Conservation (phyloP, 2,113 vertebrate species). For the Miniopterus natalensis region DNA sequence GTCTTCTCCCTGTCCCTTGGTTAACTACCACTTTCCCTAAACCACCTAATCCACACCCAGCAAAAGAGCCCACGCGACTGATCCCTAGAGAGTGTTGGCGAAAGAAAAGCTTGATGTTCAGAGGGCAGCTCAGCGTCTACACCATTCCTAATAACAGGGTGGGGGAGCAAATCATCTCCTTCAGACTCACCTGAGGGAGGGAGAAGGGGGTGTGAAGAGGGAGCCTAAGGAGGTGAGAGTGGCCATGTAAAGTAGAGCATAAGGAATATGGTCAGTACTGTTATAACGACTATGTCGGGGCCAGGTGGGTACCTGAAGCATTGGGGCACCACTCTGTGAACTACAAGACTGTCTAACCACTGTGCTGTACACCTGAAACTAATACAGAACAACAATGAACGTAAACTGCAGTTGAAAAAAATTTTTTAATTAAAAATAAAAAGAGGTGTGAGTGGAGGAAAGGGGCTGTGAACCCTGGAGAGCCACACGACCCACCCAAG, state of each 20-base stretch:
- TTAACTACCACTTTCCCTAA: not conserved
- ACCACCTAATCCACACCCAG: not conserved
- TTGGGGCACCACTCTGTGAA: not conserved
- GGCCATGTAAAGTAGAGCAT: not conserved
- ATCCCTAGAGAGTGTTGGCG: not conserved
- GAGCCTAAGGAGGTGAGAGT: not conserved
- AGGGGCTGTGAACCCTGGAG: not conserved
- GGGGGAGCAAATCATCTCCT: not conserved
- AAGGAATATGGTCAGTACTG: not conserved
- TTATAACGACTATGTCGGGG: not conserved
- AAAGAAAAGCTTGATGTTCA: not conserved
- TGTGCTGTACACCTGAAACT: not conserved
- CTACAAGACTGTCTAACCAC: not conserved
- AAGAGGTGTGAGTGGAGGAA: not conserved
- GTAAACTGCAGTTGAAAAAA: not conserved
- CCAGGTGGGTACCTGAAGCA: not conserved
- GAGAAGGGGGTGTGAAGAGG: fast-evolving
- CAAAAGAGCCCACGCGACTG: not conserved
- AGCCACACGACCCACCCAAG: not conserved
- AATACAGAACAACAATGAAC: not conserved
- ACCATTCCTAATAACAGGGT: not conserved
- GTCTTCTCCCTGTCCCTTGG: not conserved
- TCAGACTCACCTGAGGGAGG: not conserved
- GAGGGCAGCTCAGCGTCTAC: not conserved
- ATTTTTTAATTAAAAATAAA: not conserved